Conservation (phyloP, 64 coral and sea anemone species). For the Anthopleura sola region DNA sequence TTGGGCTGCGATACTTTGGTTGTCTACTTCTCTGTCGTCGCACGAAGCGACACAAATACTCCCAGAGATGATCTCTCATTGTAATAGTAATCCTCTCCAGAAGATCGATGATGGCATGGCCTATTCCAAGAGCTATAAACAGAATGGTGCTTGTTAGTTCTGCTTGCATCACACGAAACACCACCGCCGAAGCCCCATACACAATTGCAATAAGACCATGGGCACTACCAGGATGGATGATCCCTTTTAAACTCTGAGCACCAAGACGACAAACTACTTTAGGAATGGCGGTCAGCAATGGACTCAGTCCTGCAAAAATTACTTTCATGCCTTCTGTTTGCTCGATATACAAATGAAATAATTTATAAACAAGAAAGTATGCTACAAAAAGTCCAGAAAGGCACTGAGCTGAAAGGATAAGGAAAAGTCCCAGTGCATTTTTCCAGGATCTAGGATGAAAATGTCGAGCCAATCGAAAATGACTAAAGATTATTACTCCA, state of each 20-base stretch:
- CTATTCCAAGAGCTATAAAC: no score
- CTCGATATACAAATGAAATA: conserved; percentile 43
- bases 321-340: conserved; percentile 16
- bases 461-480: conserved; percentile 40
- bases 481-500: conserved; percentile 34
- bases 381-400: conserved; percentile 37
- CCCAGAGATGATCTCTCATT: no score
- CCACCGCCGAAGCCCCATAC: conserved; percentile 55
- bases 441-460: conserved; percentile 5
- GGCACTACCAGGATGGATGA: conserved; percentile 52
- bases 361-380: conserved; percentile 34
- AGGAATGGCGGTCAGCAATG: conserved; percentile 40
- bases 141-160: no score
- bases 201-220: conserved; percentile 41
- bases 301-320: conserved; percentile 33
- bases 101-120: no score
- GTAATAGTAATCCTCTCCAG: no score
- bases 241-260: conserved; percentile 35
- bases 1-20: no score
- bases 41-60: no score
- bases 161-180: neutral
- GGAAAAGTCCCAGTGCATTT: conserved; percentile 29
- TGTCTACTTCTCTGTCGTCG: no score
- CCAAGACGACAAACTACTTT: conserved; percentile 46
- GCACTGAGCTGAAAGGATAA: conserved; percentile 52